Evolutionary conservation across 2,113 vertebrate species (phyloP), one percentile per base, ranked within the genome.

Genomic region (Toxostoma redivivum): DNA sequence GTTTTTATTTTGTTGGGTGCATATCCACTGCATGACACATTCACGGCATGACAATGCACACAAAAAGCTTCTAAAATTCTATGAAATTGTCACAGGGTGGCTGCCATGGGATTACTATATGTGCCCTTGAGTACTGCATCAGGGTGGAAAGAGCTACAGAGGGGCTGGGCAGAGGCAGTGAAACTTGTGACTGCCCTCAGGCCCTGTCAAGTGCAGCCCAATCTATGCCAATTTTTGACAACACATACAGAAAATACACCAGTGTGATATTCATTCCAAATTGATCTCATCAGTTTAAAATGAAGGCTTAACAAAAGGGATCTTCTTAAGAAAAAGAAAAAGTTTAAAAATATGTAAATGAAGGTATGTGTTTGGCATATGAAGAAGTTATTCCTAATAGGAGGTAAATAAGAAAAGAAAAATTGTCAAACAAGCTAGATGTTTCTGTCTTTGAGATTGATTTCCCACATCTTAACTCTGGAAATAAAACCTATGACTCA

Each of bases 51-150:
- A 35, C 15, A 58, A 60, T 38, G 73, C 21, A 58, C 24, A 25
- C 31, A 58, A 9, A 50, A 65, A 71, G 4, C 8, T 61, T 28
- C 30, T 61, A 44, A 62, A 84, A 47, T 62, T 67, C 33, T 45
- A 31, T 42, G 37, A 30, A 58, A 38, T 0, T 4, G 1, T 8
- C 22, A 6, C 28, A 20, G 5, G 4, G 24, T 0, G 3, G 5
- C 7, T 69, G 16, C 47, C 7, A 18, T 25, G 35, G 17, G 17
- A 42, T 11, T 21, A 8, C 13, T 35, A 3, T 17, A 6, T 35
- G 16, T 35, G 9, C 11, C 31, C 16, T 50, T 37, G 23, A 9
- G 10, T 31, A 18, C 7, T 58, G 5, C 12, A 7, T 8, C 5
- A 44, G 18, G 3, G 4, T n/a, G 4, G 5, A 23, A 20, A 40